These are phyloP conservation scores for Drosophila quinaria DNA, from an alignment of 2,888 invertebrate species.

Conservation along the genomic window DNA sequence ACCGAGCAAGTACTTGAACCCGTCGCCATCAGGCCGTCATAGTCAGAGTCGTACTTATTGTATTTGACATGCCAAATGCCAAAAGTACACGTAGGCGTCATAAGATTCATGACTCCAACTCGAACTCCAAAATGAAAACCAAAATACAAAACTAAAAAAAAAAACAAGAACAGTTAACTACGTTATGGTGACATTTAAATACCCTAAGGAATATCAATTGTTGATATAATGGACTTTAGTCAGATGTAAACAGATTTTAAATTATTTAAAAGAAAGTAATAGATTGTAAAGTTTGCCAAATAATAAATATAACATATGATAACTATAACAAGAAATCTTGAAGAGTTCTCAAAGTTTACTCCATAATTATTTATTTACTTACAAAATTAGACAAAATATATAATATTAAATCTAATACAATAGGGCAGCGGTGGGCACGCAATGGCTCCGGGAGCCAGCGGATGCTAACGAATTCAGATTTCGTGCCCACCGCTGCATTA, in stretches of 20 bases:
- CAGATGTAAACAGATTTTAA: neutral
- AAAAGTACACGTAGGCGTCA: slow-evolving; percentile 83
- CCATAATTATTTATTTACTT: too few relatives aligned
- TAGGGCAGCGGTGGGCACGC: too few relatives aligned
- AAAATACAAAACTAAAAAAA: slow-evolving; percentile 36
- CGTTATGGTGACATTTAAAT: neutral
- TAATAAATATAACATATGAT: neutral
- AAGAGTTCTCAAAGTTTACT: neutral
- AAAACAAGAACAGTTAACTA: neutral
- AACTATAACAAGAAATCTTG: neutral
- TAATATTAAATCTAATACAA: too few relatives aligned
- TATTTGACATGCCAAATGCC: slow-evolving; percentile 84
- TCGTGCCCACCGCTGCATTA: too few relatives aligned
- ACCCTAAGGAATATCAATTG: slow-evolving; percentile 18
- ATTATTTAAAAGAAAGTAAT: too few relatives aligned
- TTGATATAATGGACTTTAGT: neutral
- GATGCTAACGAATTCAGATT: too few relatives aligned
- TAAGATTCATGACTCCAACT: slow-evolving; percentile 78
- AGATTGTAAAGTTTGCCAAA: neutral
- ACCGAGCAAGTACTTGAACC: slow-evolving; percentile 27
- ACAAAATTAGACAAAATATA: too few relatives aligned
- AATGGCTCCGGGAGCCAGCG: too few relatives aligned
- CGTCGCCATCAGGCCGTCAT: slow-evolving; percentile 48
- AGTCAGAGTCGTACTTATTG: slow-evolving; percentile 66
- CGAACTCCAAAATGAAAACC: slow-evolving; percentile 58